A percentile compares a stretch with the other conserved stretches of the same genome.
Conservation (phyloP, 1,140 invertebrate genomes). For the Bursaphelenchus mucronatus region DNA sequence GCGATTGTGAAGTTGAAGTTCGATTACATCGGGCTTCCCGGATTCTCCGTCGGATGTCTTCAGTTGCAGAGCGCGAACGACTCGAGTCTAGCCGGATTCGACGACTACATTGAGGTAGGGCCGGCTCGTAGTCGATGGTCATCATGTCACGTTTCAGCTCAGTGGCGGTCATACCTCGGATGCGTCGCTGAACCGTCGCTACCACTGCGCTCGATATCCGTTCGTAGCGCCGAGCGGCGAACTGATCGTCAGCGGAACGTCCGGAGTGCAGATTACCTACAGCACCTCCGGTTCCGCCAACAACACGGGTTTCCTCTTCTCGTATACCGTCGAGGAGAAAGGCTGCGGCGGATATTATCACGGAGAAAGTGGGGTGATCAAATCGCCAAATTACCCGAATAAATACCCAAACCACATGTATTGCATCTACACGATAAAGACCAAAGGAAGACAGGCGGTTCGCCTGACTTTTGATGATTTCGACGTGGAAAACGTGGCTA, state of each 20-base stretch:
- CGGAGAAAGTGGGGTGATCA: slow-evolving; percentile 31
- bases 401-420: slow-evolving; percentile 52
- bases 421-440: slow-evolving; percentile 60
- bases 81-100: neutral
- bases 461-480: slow-evolving; percentile 54
- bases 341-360: slow-evolving; percentile 39
- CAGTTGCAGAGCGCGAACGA: slow-evolving; percentile 17
- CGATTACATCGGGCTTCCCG: slow-evolving; percentile 48
- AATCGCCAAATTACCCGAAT: slow-evolving; percentile 53
- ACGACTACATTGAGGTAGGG: slow-evolving; percentile 53
- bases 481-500: slow-evolving; percentile 50
- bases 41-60: slow-evolving; percentile 32
- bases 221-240: slow-evolving; percentile 51
- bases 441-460: slow-evolving; percentile 55
- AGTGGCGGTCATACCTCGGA: slow-evolving; percentile 48
- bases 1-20: slow-evolving; percentile 36
- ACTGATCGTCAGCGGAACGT: slow-evolving; percentile 39
- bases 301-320: slow-evolving; percentile 49
- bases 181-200: slow-evolving; percentile 48
- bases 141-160: slow-evolving; percentile 29
- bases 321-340: slow-evolving; percentile 42
- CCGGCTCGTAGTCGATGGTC: neutral
- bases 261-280: slow-evolving; percentile 48
- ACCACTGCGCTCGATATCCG: slow-evolving; percentile 53
- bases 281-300: slow-evolving; percentile 44